These are phyloP conservation scores for Resseliella maxima DNA, from an alignment of 2,888 invertebrate species.

Conservation along the genomic window DNA sequence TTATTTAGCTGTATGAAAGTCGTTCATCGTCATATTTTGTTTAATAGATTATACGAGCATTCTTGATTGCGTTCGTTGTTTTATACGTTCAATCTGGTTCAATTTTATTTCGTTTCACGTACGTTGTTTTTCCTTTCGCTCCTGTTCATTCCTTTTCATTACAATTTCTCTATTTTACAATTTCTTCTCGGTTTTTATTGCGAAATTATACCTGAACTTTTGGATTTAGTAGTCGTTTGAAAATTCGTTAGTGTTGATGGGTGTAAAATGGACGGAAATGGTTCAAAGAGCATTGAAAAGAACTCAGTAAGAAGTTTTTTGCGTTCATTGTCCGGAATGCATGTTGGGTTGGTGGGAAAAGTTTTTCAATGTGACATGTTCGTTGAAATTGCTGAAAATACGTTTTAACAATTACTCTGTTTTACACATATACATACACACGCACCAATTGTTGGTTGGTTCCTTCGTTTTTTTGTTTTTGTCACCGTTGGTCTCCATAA, in stretches of 20 bases:
- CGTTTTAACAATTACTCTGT: not conserved
- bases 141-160: not conserved
- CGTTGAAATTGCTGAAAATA: not conserved
- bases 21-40: not conserved
- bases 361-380: not conserved
- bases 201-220: too few relatives aligned
- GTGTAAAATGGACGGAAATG: not conserved
- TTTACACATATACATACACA: too few relatives aligned
- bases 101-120: not conserved
- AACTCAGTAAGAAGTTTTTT: not conserved
- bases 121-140: not conserved
- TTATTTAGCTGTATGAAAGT: too few relatives aligned
- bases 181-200: too few relatives aligned
- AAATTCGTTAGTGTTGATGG: not conserved
- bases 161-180: too few relatives aligned
- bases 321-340: not conserved
- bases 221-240: not conserved
- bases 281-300: not conserved
- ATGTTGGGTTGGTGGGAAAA: not conserved
- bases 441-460: not conserved
- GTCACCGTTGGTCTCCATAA: not conserved
- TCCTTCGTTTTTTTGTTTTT: not conserved
- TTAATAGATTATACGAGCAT: not conserved
- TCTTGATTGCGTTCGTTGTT: not conserved
- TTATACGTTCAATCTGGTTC: not conserved